Conservation (phyloP, 2,888 invertebrate species). For the Metalampra italica region DNA sequence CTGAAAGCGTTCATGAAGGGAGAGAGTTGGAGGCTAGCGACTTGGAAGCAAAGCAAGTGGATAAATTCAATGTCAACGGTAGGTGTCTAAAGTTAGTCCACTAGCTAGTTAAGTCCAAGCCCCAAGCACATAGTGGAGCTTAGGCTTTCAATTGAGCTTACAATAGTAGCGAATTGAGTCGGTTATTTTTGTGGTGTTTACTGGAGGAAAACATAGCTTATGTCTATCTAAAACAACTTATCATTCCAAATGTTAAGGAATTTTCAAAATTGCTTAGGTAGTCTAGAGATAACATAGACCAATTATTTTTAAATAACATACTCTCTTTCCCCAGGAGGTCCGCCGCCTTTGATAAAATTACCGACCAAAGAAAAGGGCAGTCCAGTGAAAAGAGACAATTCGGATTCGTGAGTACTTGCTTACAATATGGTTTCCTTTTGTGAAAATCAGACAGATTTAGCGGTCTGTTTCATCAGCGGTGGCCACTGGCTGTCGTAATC, state of each 20-base stretch:
- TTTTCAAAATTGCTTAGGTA: no score
- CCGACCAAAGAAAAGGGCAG: constrained; percentile 49
- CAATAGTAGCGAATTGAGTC: no score
- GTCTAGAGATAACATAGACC: no score
- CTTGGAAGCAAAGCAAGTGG: not conserved
- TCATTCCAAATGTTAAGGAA: no score
- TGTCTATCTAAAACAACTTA: no score
- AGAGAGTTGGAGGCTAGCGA: no score
- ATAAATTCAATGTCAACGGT: not conserved
- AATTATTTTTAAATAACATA: not conserved
- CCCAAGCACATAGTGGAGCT: not conserved
- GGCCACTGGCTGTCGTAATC: no score
- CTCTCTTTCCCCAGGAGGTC: constrained; percentile 47
- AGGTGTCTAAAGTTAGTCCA: not conserved
- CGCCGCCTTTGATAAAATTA: constrained; percentile 65
- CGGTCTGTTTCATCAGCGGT: no score
- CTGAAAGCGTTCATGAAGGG: no score
- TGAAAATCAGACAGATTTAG: not conserved
- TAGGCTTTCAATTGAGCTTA: not conserved
- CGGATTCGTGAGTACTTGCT: constrained; percentile 55
- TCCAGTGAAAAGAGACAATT: constrained; percentile 51
- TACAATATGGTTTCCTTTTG: not conserved
- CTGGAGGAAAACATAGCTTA: no score
- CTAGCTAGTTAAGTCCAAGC: not conserved
- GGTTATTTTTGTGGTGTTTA: no score